Base-by-base conservation (phyloP, 2,113 vertebrate genomes). In the Oriolus oriolus region DNA sequence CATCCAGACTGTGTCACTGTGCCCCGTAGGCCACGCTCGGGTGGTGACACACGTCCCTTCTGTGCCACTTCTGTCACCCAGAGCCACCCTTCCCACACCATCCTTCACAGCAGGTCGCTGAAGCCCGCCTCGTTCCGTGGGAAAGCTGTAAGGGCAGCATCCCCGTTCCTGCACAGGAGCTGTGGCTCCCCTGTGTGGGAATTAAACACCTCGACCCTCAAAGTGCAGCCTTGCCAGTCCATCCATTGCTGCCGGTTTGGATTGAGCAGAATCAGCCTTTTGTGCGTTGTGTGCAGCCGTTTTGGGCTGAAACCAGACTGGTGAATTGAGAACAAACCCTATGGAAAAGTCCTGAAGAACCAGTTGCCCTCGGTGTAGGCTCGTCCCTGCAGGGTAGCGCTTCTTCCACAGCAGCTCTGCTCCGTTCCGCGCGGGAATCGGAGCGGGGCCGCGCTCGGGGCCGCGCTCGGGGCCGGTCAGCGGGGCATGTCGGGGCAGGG, bases 331-430 rank as follows among this genome's bases (percentile, higher is more conserved):
- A 80, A 53, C 4, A 3, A 90, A 70, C 95, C 93, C 90, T 92
- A 47, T 90, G 96, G 96, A 89, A 95, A 96, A 96, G 93, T 93
- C 96, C 93, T 95, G 11, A 37, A 75, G 69, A 12, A 28, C 0
- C 16, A 47, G 42, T 6, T 30, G 26, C 61, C 81, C 61, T 35
- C 23, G 4, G 42, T 12, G 7, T 1, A 21, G 87, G 54, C 0
- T 3, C 21, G 7, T 80, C 83, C 83, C 68, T 20, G 71, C 79
- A 59, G 82, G 19, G 13, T 5, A 61, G 69, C 11, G 26, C 33
- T 30, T 18, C 49, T 63, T 16, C 53, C 61, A 3, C 1, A 3
- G 91, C 86, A 21, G 68, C 87, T 33, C 45, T 0, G 52, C 79
- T 78, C 93, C 12, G 5, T 74, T 52, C 61, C 3, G 9, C 0